These are phyloP conservation scores for Macroramphosus scolopax DNA, from an alignment of 2,797 vertebrate genomes.

Conservation along the genomic window DNA sequence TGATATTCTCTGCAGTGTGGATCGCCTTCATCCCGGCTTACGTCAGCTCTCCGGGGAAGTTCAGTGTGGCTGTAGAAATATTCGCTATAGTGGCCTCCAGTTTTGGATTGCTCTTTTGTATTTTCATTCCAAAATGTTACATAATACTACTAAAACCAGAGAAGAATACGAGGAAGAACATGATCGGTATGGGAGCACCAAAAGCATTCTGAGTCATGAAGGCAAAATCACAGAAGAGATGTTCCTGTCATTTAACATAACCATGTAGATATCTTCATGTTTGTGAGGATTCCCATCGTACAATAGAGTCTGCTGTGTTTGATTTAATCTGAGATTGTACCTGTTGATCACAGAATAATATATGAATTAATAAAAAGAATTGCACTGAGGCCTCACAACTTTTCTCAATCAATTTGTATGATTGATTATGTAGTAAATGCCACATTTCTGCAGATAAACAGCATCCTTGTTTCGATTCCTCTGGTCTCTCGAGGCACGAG, in stretches of 20 bases:
- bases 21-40: constrained; percentile 74
- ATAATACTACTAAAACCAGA: constrained; percentile 69
- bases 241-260: too few species aligned
- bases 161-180: constrained; percentile 57
- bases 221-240: not conserved
- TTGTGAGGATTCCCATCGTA: too few species aligned
- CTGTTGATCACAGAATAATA: too few species aligned
- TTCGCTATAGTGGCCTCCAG: constrained; percentile 76
- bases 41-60: constrained; percentile 75
- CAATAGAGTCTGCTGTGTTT: too few species aligned
- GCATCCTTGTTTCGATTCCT: constrained; percentile 24
- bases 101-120: constrained; percentile 71
- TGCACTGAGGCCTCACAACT: too few species aligned
- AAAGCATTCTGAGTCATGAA: constrained; percentile 19
- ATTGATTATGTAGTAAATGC: constrained; percentile 19
- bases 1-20: constrained; percentile 75
- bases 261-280: too few species aligned
- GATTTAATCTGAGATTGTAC: too few species aligned
- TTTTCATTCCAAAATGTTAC: constrained; percentile 77
- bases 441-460: constrained; percentile 2
- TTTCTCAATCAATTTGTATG: too few species aligned
- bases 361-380: too few species aligned
- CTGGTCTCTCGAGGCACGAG: constrained; percentile 32
- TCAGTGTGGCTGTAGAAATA: constrained; percentile 76
- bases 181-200: constrained; percentile 37